A percentile compares a stretch with the other conserved stretches of the same genome.
These are phyloP conservation scores for Lethrus apterus DNA, from an alignment of 1,140 invertebrate genomes.

Conservation along the genomic window DNA sequence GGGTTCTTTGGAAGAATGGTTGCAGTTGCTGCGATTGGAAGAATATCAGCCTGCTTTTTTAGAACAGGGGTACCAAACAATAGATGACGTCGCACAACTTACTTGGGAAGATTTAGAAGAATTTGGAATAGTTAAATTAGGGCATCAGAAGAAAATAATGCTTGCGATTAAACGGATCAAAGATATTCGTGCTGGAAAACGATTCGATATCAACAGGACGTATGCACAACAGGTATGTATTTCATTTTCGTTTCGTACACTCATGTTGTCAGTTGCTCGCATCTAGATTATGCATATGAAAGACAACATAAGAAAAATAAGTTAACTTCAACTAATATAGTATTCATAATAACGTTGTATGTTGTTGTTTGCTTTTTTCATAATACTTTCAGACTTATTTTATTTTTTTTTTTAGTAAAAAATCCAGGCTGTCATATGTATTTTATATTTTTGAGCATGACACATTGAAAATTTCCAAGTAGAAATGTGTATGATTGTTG, in stretches of 20 bases:
- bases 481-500: too few species aligned
- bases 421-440: too few species aligned
- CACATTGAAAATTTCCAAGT: too few species aligned
- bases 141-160: conserved; percentile 97
- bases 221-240: conserved; percentile 44
- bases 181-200: conserved; percentile 82
- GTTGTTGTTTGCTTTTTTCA: too few species aligned
- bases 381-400: too few species aligned
- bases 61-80: conserved; percentile 87
- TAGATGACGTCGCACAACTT: conserved; percentile 87
- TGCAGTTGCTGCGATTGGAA: conserved; percentile 80
- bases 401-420: too few species aligned
- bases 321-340: too few species aligned
- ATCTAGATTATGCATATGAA: too few species aligned
- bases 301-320: too few species aligned
- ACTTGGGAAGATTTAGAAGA: conserved; percentile 99
- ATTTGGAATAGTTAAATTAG: conserved; percentile 89
- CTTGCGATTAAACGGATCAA: conserved; percentile 96
- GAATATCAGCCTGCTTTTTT: conserved; percentile 84
- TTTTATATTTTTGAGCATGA: too few species aligned
- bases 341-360: too few species aligned
- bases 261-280: conserved; percentile 9
- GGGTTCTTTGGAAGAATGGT: conserved; percentile 89
- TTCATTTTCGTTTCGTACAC: not conserved
- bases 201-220: conserved; percentile 56